Percentiles rank a stretch among this genome's conserved stretches.
Evolutionary conservation across 2,113 vertebrate genomes (phyloP).

Genomic region (Chamaetylas fuelleborni): DNA sequence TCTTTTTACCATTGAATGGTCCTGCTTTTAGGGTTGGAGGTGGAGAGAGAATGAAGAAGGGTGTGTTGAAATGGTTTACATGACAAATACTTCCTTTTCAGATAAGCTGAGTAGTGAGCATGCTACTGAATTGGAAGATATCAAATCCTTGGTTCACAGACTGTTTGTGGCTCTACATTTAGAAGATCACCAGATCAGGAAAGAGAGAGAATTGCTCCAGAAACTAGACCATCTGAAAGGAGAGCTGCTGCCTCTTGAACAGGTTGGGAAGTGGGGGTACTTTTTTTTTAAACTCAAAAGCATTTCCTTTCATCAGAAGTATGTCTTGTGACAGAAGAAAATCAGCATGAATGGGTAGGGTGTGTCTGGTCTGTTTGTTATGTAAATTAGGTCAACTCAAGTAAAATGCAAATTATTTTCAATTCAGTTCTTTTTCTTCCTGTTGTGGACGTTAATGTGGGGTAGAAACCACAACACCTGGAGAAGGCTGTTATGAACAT

Average conservation of each 20-base stretch:
- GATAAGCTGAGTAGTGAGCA: constrained; percentile 69
- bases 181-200: constrained; percentile 80
- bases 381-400: background rate
- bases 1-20: background rate
- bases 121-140: constrained; percentile 69
- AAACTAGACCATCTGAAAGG: constrained; percentile 81
- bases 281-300: background rate
- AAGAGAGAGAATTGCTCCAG: constrained; percentile 81
- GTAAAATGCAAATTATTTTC: background rate
- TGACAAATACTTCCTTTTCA: constrained; percentile 34
- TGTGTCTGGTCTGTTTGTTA: background rate
- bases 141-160: constrained; percentile 84
- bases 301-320: background rate
- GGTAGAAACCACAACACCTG: background rate
- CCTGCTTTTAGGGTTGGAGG: background rate
- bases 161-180: constrained; percentile 83
- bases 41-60: background rate
- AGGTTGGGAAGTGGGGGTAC: constrained; percentile 71
- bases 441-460: background rate
- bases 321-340: background rate
- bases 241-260: constrained; percentile 84
- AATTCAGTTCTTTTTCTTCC: background rate
- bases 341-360: background rate
- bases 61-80: background rate
- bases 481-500: background rate